Base-by-base conservation (phyloP, 2,113 vertebrate species). In the Cheirogaleus medius region DNA sequence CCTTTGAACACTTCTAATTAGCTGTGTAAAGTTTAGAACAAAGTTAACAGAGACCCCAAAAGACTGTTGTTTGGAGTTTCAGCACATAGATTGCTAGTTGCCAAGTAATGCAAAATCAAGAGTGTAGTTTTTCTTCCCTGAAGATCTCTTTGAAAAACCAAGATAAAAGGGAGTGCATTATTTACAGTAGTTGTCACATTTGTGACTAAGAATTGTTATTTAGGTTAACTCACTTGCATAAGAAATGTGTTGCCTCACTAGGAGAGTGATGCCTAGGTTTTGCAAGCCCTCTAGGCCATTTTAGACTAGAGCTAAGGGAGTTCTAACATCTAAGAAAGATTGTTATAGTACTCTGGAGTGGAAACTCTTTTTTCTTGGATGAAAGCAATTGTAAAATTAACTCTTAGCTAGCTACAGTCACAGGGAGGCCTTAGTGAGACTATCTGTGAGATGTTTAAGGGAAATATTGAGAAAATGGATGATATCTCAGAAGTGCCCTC, bases 1-100 rank as follows among this genome's bases (percentile, higher is more conserved):
- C 87, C 98, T 98, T 98, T 95, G 96, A 98, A 98, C 81, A 94
- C 74, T 98, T 98, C 97, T 98, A 99, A 99, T 98, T 98, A 98
- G 97, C 97, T 98, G 96, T 97, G 93, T 98, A 98, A 99, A 98
- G 97, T 98, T 97, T 97, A 97, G 95, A 98, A 98, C 90, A 98
- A 98, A 98, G 97, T 97, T 98, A 98, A 97, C 93, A 97, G 87
- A 88, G 97, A 98, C 97, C 95, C 90, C 93, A 82, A 91, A 98
- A 98, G 95, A 92, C 23, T 87, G 86, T 95, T 98, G 90, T 97
- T 98, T 78, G 93, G 97, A 86, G 95, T 98, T 97, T 87, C 20
- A 96, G 87, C 39, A 74, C 84, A 87, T 64, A 44, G 90, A 87
- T 86, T 96, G 84, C 58, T 94, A 87, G 78, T 81, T 90, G 87